Conservation (phyloP, 2,797 vertebrate species). For the Lindbergichthys nudifrons region DNA sequence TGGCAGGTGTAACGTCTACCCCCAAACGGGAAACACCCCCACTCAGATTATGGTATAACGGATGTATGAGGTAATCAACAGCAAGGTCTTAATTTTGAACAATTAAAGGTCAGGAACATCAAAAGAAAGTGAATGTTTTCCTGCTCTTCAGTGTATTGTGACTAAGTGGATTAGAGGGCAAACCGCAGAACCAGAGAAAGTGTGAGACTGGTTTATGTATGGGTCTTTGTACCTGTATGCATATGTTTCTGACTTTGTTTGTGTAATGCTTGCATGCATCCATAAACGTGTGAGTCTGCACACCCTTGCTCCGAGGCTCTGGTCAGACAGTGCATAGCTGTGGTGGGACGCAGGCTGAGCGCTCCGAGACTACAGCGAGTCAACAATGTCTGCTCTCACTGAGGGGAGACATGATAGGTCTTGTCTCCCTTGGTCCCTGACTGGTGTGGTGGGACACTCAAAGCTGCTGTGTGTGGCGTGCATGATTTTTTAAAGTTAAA, state of each 20-base stretch:
- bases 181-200: conserved; percentile 58
- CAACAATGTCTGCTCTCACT: conserved; percentile 83
- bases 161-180: conserved; percentile 43
- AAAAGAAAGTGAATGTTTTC: conserved; percentile 48
- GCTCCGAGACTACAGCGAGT: conserved; percentile 82
- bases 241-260: conserved; percentile 62
- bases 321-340: conserved; percentile 87
- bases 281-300: conserved; percentile 69
- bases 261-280: conserved; percentile 69
- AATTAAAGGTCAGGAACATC: conserved; percentile 17
- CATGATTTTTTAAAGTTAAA: conserved; percentile 40
- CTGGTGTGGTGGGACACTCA: conserved; percentile 61
- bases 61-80: conserved; percentile 41
- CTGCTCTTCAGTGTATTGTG: conserved; percentile 30
- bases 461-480: conserved; percentile 28
- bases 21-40: conserved; percentile 30
- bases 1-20: conserved; percentile 43
- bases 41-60: conserved; percentile 13
- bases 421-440: conserved; percentile 73
- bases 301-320: conserved; percentile 77
- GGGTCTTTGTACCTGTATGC: conserved; percentile 55
- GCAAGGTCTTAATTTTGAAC: conserved; percentile 15
- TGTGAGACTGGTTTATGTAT: conserved; percentile 36
- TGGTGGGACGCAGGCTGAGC: conserved; percentile 78
- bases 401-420: conserved; percentile 78